Evolutionary conservation across 2,888 invertebrate species (phyloP), one percentile per base, ranked within the genome.

Genomic region (Smittia sp.): DNA sequence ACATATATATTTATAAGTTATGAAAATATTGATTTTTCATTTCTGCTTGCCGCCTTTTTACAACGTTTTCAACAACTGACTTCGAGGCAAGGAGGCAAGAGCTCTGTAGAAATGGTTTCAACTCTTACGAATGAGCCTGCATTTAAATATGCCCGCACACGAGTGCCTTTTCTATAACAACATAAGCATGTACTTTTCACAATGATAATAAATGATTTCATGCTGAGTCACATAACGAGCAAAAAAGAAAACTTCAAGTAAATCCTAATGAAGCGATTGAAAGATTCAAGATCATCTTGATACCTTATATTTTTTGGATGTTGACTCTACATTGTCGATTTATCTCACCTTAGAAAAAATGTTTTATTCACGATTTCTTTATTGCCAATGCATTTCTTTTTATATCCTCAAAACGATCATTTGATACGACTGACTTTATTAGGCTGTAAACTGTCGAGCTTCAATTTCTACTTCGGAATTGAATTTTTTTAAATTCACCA

Each of bases 1-100:
- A 58, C 22, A 63, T 63, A 63, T 63, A 72, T 72, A 38, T 72
- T 72, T 27, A 72, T 72, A 72, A 72, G 54, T 73, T 73, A 73
- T 73, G 73, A 73, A 73, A 73, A 65, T 73, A 73, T 73, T 73
- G 73, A 73, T 73, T 73, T 73, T 73, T 65, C 73, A 73, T 73
- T 73, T 73, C 65, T 38, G 25, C 65, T 25, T 62, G 63, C 72
- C 63, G 72, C 63, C 58, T 58, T 13, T 41, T 73, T 73, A 72
- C 62, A 72, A 62, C 39, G 24, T 67, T 68, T 41, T 69, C 69
- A 62, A 63, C 25, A 20, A 58, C 20, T 63, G 13, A n/a, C 63
- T 63, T 63, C 13, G 22, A 9, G 25, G 13, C 6, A 63, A 22
- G 13, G 27, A 63, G 25, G 11, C 4, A 18, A 58, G 46, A n/a